A percentile compares a stretch with the other conserved stretches of the same genome.
phyloP scores from a whole-genome alignment of 2,113 vertebrate genomes.

The Limanda limanda region DNA sequence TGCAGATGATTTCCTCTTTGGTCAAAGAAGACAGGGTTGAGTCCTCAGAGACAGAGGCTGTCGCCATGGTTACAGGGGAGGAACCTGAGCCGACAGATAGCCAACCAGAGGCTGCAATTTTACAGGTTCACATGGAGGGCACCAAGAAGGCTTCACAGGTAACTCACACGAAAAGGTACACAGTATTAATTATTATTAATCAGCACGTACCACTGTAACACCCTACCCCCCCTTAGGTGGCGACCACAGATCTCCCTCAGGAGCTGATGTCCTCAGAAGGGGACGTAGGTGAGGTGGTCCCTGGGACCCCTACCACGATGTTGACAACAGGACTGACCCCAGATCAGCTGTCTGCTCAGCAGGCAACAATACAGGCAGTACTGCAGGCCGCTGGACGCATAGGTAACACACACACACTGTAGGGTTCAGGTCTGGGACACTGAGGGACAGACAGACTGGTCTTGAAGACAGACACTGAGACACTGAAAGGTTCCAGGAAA shows the following conservation, averaged over 20 bases:
- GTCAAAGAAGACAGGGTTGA: slow-evolving; percentile 72
- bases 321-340: slow-evolving; percentile 86
- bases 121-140: slow-evolving; percentile 75
- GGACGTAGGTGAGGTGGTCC: slow-evolving; percentile 66
- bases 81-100: slow-evolving; percentile 77
- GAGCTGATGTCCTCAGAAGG: slow-evolving; percentile 86
- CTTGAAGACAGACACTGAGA: background rate
- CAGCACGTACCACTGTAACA: background rate
- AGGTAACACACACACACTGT: slow-evolving; percentile 32
- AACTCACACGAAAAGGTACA: background rate
- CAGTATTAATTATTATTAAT: background rate
- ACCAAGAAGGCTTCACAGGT: slow-evolving; percentile 72
- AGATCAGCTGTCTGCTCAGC: slow-evolving; percentile 85
- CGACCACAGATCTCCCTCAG: slow-evolving; percentile 79
- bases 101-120: slow-evolving; percentile 62
- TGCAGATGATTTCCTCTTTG: slow-evolving; percentile 85
- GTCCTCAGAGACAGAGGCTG: slow-evolving; percentile 71
- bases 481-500: background rate
- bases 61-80: slow-evolving; percentile 59
- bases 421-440: background rate
- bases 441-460: too few species aligned
- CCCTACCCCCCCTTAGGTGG: slow-evolving; percentile 53
- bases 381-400: slow-evolving; percentile 87
- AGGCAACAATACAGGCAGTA: slow-evolving; percentile 85
- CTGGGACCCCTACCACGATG: slow-evolving; percentile 82